Evolutionary conservation across 2,113 vertebrate genomes (phyloP), one percentile per base, ranked within the genome.

Genomic region (Saimiri boliviensis): DNA sequence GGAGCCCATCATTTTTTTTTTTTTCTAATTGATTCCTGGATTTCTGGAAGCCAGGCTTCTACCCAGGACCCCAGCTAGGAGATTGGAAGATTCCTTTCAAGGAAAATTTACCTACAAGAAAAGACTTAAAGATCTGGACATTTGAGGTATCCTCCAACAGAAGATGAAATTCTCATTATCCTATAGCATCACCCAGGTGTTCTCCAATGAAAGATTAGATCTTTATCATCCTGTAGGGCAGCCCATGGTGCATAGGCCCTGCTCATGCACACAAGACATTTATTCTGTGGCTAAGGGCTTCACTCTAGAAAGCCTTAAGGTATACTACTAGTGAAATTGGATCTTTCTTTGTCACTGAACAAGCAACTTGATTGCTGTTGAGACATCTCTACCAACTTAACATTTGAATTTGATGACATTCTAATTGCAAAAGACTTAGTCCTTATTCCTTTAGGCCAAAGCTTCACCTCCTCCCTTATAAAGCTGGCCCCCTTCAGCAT

Each of bases 31-130:
- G 12, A 14, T 40, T 79, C 4, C 20, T 20, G 11, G 47, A 42
- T 52, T 82, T 94, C 47, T 81, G 42, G 42, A 85, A 93, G 37
- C 20, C 37, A 91, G 35, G 23, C 5, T 80, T 87, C 71, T 81
- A 63, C 21, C 12, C 17, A 49, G 30, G 3, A 52, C 3, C 2
- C 1, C 23, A 76, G 45, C 19, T 37, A 84, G 47, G 40, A 84
- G 19, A 47, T 20, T 73, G 8, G 23, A 94, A 89, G 30, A 45
- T 37, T 96, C 32, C 93, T 90, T 45, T 76, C 32, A n/a, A 93
- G 40, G 49, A 49, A 90, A 87, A 71, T 30, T 17, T 66, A 80
- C 60, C 13, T 35, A 71, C 88, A 47, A 94, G 70, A 84, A 63
- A 95, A 93, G 42, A 71, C 13, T 19, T 17, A 71, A 80, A 42